A percentile compares a stretch with the other conserved stretches of the same genome.
Evolutionary conservation across 2,888 invertebrate genomes (phyloP).

Genomic region (Conops quadrifasciatus): DNA sequence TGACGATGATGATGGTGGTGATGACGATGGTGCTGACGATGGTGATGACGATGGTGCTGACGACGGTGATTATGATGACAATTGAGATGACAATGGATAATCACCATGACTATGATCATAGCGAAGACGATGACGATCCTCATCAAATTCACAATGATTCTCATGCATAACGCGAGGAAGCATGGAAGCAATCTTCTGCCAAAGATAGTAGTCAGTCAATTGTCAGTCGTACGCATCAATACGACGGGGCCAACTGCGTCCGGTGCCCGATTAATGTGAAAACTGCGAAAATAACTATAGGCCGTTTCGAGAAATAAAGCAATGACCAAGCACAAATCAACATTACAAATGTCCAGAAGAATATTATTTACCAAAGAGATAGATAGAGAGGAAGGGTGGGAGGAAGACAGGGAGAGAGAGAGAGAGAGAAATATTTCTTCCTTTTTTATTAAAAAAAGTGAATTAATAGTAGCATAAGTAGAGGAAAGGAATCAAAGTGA

Average conservation of each 20-base stretch:
- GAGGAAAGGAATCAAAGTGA: neutral
- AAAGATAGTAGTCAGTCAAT: neutral
- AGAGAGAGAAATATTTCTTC: neutral
- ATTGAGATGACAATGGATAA: neutral
- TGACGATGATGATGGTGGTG: too few species aligned
- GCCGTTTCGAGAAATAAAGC: neutral
- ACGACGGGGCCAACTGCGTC: slow-evolving; percentile 21
- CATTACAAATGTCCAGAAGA: slow-evolving; percentile 5
- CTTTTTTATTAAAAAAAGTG: too few species aligned
- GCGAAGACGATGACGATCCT: neutral
- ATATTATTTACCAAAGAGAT: neutral
- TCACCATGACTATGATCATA: neutral
- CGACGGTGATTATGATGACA: too few species aligned
- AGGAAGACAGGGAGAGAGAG: slow-evolving; percentile 12
- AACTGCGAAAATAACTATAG: slow-evolving; percentile 20
- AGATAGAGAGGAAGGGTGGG: neutral
- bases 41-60: too few species aligned
- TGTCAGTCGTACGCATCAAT: neutral
- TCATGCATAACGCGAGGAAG: neutral
- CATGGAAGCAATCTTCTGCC: slow-evolving; percentile 15
- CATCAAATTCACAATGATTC: neutral
- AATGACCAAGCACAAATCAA: slow-evolving; percentile 28
- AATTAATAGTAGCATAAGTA: neutral
- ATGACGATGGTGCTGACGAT: too few species aligned
- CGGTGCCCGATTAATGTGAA: slow-evolving; percentile 10